Base-by-base conservation (phyloP, 2,113 vertebrate species). In the Rousettus leschenaultii region DNA sequence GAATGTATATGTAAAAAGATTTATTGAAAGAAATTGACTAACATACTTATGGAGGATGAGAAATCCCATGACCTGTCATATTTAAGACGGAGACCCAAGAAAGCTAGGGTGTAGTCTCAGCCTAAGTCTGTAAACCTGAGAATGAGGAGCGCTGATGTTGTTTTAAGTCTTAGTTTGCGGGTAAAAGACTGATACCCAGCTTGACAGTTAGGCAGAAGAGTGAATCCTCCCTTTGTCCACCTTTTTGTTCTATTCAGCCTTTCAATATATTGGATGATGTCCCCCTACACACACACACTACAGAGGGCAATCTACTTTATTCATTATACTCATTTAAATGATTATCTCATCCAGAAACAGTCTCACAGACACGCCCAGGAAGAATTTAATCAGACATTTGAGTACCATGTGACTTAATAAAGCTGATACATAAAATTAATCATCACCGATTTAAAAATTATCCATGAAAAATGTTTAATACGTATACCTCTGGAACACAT, bases 91-190 rank as follows among this genome's bases (percentile, higher is more conserved):
- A 77, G 10, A 86, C 38, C 3, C 5, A 51, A 35, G 73, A 55
- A 22, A 79, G 7, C 21, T 21, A 14, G 18, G 5, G 4, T 43
- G 7, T 9, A 24, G 53, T 30, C 89, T 26, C 0, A 51, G 8
- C 8, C 5, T 28, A 82, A 90, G 12, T 59, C 11, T 22, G 21
- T 33, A 22, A 45, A 8, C 57, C 22, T 59, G 45, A n/a, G 48
- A 45, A 59, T 1, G 2, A 15, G 13, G 10, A 35, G 4, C 0
- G 2, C 5, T 7, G 21, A 22, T 26, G 18, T 21, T 18, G 6
- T 4, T 51, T 1, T 4, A 71, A 45, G 7, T 59, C 6, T 12
- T 10, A 75, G 3, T 38, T 38, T 2, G 21, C 65, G 6, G 22
- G 16, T 9, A 59, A 24, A 87, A 38, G 8, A 33, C 6, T 18